Evolutionary conservation across 2,113 vertebrate genomes (phyloP).

Genomic region (Heteronetta atricapilla): DNA sequence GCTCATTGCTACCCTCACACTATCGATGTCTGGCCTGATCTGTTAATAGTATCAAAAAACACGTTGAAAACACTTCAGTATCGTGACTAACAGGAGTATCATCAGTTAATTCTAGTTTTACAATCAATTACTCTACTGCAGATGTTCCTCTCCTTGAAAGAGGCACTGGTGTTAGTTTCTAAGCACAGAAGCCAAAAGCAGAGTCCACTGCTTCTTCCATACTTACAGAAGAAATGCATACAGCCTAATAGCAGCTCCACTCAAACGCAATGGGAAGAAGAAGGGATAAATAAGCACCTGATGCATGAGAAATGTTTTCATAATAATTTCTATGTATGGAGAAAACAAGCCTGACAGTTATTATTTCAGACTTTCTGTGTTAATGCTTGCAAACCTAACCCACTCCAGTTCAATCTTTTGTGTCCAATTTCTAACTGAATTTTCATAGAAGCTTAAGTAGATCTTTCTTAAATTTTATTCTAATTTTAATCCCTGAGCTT

Average conservation of each 20-base stretch:
- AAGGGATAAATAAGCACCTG: background rate
- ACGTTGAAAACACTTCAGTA: background rate
- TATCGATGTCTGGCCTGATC: background rate
- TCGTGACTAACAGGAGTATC: too few species aligned
- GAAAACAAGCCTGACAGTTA: background rate
- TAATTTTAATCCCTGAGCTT: background rate
- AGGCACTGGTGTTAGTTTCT: background rate
- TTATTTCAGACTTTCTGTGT: background rate
- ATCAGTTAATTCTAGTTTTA: background rate
- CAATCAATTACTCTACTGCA: background rate
- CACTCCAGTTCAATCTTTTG: background rate
- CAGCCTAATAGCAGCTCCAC: background rate
- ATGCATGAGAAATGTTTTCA: background rate
- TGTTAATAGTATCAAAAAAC: background rate
- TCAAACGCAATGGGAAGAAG: background rate
- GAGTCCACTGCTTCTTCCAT: background rate
- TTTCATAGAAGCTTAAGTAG: background rate
- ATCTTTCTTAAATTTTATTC: background rate
- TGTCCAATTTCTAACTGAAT: background rate
- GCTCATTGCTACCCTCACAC: background rate
- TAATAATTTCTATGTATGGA: background rate
- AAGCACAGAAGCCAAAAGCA: background rate
- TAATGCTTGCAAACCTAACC: background rate
- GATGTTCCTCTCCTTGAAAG: background rate
- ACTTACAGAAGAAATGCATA: background rate